Percentiles rank a stretch among this genome's conserved stretches.
phyloP scores from a whole-genome alignment of 1,140 invertebrate genomes.

The Wasmannia auropunctata region DNA sequence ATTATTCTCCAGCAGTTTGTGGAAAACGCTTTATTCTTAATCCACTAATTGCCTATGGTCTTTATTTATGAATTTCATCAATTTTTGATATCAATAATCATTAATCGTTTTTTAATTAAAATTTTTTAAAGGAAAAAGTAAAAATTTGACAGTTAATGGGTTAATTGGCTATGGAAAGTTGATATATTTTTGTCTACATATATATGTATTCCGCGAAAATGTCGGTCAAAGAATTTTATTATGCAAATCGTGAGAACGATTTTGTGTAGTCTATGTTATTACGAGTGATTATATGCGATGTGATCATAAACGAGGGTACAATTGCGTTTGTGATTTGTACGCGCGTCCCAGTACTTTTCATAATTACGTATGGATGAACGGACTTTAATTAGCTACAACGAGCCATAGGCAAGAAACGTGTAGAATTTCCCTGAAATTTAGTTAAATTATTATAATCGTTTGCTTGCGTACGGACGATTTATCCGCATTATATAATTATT shows the following conservation, averaged over 20 bases:
- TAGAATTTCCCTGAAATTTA: conserved; percentile 29
- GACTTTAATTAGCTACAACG: conserved; percentile 32
- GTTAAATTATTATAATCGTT: conserved; percentile 48
- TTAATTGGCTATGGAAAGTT: neutral
- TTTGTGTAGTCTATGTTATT: neutral
- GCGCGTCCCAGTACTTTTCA: neutral
- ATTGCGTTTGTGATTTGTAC: conserved; percentile 18
- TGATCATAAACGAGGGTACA: neutral
- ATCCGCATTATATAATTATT: conserved; percentile 54
- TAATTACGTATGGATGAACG: conserved; percentile 36
- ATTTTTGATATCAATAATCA: neutral
- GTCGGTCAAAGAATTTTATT: neutral
- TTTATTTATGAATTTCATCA: neutral
- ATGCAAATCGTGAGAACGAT: neutral
- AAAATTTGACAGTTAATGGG: neutral
- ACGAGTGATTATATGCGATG: neutral
- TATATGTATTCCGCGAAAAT: neutral
- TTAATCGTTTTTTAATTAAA: neutral
- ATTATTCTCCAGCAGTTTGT: neutral
- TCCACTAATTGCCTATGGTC: neutral
- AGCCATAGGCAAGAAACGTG: conserved; percentile 37
- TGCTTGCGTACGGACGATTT: conserved; percentile 42
- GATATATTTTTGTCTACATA: neutral
- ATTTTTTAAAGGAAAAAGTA: neutral
- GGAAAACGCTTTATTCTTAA: neutral